These are phyloP conservation scores for Scolopax mira DNA, from an alignment of 2,113 vertebrate species.

Conservation along the genomic window DNA sequence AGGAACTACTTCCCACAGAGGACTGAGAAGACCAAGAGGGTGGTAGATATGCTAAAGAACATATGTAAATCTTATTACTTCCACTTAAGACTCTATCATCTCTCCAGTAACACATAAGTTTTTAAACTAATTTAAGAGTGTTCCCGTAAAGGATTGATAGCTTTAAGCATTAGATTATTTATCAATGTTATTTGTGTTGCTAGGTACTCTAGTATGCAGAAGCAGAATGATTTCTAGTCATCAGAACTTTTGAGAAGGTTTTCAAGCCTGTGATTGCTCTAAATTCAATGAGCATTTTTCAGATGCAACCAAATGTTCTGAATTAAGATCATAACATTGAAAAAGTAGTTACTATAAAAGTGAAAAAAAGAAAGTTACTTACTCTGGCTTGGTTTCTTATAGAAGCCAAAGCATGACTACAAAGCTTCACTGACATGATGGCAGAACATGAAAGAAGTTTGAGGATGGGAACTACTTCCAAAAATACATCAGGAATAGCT, in stretches of 20 bases:
- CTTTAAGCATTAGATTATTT: not conserved
- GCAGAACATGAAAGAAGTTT: not conserved
- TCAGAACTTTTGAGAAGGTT: not conserved
- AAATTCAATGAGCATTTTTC: not conserved
- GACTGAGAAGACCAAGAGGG: not conserved
- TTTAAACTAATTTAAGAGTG: not conserved
- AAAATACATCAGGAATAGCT: not conserved
- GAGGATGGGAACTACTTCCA: not conserved
- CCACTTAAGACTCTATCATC: not conserved
- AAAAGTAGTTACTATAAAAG: not conserved
- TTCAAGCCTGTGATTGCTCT: not conserved
- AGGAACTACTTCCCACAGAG: not conserved
- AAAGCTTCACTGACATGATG: not conserved
- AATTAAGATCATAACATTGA: not conserved
- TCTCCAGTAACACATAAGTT: not conserved
- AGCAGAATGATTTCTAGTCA: not conserved
- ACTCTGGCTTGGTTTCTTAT: not conserved
- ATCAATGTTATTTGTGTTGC: not conserved
- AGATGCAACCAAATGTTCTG: not conserved
- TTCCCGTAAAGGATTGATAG: not conserved
- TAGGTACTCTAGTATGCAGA: not conserved
- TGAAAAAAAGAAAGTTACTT: not conserved
- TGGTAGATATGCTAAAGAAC: not conserved
- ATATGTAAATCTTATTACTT: not conserved
- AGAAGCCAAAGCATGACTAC: not conserved